Evolutionary conservation across 2,888 invertebrate species (phyloP), one percentile per base, ranked within the genome.

Genomic region (Prosapia bicincta): DNA sequence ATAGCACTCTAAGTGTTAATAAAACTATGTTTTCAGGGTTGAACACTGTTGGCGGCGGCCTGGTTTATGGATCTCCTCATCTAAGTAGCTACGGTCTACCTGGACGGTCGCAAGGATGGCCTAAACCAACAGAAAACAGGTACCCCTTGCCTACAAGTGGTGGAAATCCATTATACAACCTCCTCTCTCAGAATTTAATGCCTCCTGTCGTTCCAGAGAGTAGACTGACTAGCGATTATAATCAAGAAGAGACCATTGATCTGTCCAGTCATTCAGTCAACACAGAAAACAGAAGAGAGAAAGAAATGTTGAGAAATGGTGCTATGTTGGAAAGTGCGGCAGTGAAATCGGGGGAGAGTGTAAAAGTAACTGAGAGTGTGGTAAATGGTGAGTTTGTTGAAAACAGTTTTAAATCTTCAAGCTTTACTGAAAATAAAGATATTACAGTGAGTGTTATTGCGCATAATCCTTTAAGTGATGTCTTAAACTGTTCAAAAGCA

Each of bases 161-260:
- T 9, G 81, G 82, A 5, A 83, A 83, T 80, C 85, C 85, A 0
- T 79, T 85, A 23, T 85, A 84, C 79, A 85, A 83, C 75, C 81
- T 85, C 5, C 85, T 85, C 72, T 84, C 86, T 26, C 87, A 87
- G 81, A 86, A 86, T 82, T 81, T 85, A 82, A 80, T 77, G 70
- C 66, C 72, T 24, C 76, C 70, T 43, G 71, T 26, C 15, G 66
- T 68, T 28, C 24, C 24, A 38, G 76, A 66, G 23, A 54, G 20
- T 28, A 24, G 43, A 23, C 67, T 30, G 26, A 32, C 71, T 23
- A 24, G 70, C 0, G 66, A 69, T 24, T 43, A 70, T 43, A 69
- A 75, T n/a, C 77, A 77, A 38, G 71, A 76, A 69, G 76, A 76
- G 28, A 71, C 74, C 13, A 73, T 76, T 74, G 76, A 78, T 66